phyloP scores from a whole-genome alignment of 2,797 vertebrate genomes.

The Tinamus major region DNA sequence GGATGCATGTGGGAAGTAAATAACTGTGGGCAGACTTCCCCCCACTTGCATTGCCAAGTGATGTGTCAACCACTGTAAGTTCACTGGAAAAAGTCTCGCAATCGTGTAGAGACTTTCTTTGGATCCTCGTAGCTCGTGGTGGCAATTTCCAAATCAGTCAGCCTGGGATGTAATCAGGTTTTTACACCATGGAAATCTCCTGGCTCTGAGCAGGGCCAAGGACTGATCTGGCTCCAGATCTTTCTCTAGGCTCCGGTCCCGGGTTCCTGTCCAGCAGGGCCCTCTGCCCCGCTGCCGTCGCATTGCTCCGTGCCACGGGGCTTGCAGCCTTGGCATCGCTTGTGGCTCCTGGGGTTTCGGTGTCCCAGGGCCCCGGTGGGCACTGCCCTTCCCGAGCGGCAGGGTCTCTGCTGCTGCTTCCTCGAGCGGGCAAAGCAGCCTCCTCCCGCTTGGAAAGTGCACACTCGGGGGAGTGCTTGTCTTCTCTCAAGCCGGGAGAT shows the following conservation, averaged over 20 bases:
- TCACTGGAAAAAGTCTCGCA: neutral
- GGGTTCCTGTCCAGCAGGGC: neutral
- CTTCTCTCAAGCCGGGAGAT: rapidly evolving
- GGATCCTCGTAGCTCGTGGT: neutral
- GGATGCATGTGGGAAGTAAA: neutral
- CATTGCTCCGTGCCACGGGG: neutral
- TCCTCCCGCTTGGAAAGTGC: neutral
- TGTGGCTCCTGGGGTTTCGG: neutral
- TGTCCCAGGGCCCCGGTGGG: neutral
- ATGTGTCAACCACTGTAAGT: neutral
- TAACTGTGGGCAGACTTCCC: neutral
- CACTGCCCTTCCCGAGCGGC: neutral
- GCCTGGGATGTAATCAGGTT: neutral
- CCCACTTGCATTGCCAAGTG: neutral
- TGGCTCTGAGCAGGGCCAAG: neutral
- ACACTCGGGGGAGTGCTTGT: neutral
- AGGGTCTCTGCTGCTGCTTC: neutral
- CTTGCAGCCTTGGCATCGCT: neutral
- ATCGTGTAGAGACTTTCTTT: neutral
- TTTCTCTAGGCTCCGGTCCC: neutral
- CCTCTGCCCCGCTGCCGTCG: neutral
- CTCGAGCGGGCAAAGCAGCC: neutral
- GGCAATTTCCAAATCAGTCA: neutral
- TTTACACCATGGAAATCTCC: neutral
- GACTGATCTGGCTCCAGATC: neutral